Evolutionary conservation across 2,888 invertebrate genomes (phyloP).

Genomic region (Spodoptera exigua): DNA sequence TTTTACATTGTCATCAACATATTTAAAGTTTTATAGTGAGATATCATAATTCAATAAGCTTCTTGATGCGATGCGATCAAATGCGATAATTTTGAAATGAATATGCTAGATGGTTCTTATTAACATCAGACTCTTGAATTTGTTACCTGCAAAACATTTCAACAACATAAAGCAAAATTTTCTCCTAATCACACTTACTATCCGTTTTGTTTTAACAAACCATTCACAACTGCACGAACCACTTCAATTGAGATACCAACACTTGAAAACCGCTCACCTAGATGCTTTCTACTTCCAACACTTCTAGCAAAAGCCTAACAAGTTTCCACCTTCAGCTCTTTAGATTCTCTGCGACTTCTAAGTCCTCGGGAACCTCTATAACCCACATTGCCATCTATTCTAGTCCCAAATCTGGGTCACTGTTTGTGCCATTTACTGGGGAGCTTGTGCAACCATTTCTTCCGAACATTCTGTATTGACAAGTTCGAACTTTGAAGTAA

Average conservation of each 20-base stretch:
- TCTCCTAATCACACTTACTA: no score
- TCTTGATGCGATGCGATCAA: no score
- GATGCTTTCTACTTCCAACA: background rate
- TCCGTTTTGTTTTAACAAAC: background rate
- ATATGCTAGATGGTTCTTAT: no score
- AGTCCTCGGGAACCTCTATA: constrained; percentile 23
- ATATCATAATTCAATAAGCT: no score
- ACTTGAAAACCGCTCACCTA: constrained; percentile 1
- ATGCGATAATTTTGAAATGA: no score
- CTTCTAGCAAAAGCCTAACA: constrained; percentile 21
- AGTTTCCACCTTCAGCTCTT: no score
- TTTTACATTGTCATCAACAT: no score
- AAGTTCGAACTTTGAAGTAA: constrained; percentile 42
- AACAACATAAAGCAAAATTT: no score
- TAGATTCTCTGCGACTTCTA: constrained; percentile 29
- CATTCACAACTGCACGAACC: background rate
- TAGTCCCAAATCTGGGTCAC: constrained; percentile 49
- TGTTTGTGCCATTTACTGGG: constrained; percentile 43
- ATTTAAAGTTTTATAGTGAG: no score
- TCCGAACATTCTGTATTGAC: constrained; percentile 52
- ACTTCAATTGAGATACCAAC: constrained; percentile 1
- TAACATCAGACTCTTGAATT: no score
- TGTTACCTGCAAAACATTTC: no score
- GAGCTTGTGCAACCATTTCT: constrained; percentile 53
- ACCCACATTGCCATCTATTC: constrained; percentile 54